A percentile compares a stretch with the other conserved stretches of the same genome.
These are phyloP conservation scores for Takifugu rubripes DNA, from an alignment of 2,797 vertebrate genomes.

Conservation along the genomic window DNA sequence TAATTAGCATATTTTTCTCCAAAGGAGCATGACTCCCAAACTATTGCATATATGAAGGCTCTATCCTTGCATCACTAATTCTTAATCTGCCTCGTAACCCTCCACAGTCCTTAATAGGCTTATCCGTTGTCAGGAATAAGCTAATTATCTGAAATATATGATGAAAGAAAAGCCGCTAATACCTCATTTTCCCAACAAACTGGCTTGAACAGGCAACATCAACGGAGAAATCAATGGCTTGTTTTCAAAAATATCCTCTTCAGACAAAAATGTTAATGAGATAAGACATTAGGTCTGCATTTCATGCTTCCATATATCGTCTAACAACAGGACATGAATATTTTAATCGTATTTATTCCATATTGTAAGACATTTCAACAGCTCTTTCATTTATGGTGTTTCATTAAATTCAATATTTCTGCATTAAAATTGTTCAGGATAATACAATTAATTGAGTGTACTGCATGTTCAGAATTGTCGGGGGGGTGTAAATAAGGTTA, in stretches of 20 bases:
- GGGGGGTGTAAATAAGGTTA: too few relatives aligned
- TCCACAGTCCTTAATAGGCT: conserved; percentile 48
- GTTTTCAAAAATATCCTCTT: conserved; percentile 25
- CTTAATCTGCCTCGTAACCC: conserved; percentile 25
- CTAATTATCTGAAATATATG: conserved; percentile 34
- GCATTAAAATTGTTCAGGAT: too few relatives aligned
- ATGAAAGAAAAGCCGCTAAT: conserved; percentile 45
- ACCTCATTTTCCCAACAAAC: conserved; percentile 28
- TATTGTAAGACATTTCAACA: too few relatives aligned
- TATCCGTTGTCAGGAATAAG: conserved; percentile 48
- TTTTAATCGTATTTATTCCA: too few relatives aligned
- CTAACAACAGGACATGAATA: conserved; percentile 8
- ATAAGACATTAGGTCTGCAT: conserved; percentile 19
- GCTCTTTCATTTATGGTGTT: too few relatives aligned
- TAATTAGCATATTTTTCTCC: too few relatives aligned
- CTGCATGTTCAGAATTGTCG: too few relatives aligned
- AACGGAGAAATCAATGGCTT: conserved; percentile 32
- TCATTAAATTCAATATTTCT: too few relatives aligned
- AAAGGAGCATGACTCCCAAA: too few relatives aligned
- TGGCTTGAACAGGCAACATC: conserved; percentile 31
- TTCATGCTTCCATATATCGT: conserved; percentile 16
- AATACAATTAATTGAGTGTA: too few relatives aligned
- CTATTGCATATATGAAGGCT: conserved; percentile 4
- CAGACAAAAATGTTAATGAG: conserved; percentile 28
- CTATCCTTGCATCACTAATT: conserved; percentile 25